These are phyloP conservation scores for Montifringilla adamsi DNA, from an alignment of 2,113 vertebrate species.

Conservation along the genomic window DNA sequence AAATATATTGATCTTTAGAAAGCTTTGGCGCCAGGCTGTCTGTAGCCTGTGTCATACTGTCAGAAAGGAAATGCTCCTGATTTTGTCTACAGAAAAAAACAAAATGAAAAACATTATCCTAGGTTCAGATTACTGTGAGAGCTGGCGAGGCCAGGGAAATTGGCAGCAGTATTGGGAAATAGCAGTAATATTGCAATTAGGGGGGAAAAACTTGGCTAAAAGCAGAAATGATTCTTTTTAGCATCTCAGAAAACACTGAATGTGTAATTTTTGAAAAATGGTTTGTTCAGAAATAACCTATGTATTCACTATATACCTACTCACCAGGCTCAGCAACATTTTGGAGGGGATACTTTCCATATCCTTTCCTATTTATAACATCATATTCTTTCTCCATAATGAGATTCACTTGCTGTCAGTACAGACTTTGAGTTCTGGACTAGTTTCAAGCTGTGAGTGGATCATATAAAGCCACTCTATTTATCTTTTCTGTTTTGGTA, in stretches of 20 bases:
- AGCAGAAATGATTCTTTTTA: not conserved
- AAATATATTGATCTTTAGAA: slow-evolving; percentile 61
- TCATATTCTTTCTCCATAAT: not conserved
- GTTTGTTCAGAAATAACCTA: not conserved
- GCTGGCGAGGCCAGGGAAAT: not conserved
- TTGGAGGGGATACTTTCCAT: not conserved
- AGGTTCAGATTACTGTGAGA: slow-evolving; percentile 7
- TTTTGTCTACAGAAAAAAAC: not conserved
- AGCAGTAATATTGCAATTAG: not conserved
- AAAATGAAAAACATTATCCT: slow-evolving; percentile 1
- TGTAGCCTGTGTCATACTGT: slow-evolving; percentile 18
- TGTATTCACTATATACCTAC: not conserved
- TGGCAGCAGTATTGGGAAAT: not conserved
- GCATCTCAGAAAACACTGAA: not conserved
- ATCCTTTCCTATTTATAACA: not conserved
- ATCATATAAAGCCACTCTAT: not conserved
- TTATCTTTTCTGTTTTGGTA: not conserved
- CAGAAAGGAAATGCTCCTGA: slow-evolving; percentile 33
- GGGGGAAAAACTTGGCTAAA: not conserved
- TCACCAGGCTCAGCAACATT: not conserved
- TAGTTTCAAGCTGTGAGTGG: not conserved
- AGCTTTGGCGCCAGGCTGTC: slow-evolving; percentile 59
- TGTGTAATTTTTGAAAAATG: not conserved
- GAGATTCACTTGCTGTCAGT: not conserved
- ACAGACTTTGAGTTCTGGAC: not conserved